These are phyloP conservation scores for Stegastes partitus DNA, from an alignment of 2,113 vertebrate genomes.

Conservation along the genomic window DNA sequence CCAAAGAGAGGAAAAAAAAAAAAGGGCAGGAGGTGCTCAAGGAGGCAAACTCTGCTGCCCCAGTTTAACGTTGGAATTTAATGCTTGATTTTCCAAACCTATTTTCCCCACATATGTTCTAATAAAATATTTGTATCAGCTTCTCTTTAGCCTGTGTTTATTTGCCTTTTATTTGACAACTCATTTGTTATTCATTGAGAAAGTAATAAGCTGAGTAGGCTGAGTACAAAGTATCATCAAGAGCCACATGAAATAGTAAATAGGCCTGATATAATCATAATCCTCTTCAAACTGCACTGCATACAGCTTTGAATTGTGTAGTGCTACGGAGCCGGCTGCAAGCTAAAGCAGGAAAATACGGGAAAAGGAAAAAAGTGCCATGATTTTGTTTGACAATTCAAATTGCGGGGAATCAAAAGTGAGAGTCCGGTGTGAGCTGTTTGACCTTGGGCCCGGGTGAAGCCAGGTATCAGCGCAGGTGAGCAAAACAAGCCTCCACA, in stretches of 20 bases:
- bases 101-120: slow-evolving; percentile 29
- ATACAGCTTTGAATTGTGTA: slow-evolving; percentile 61
- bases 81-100: slow-evolving; percentile 56
- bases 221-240: slow-evolving; percentile 73
- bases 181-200: slow-evolving; percentile 79
- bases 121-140: slow-evolving; percentile 55
- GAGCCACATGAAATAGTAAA: slow-evolving; percentile 78
- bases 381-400: slow-evolving; percentile 31
- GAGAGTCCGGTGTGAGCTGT: slow-evolving; percentile 22
- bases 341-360: slow-evolving; percentile 26
- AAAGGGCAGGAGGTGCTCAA: slow-evolving; percentile 33
- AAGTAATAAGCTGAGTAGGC: slow-evolving; percentile 74
- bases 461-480: no score
- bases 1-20: slow-evolving; percentile 32
- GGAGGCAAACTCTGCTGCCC: slow-evolving; percentile 57
- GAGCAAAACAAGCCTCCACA: no score
- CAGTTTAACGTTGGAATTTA: slow-evolving; percentile 45
- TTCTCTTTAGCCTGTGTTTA: slow-evolving; percentile 65
- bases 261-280: slow-evolving; percentile 75
- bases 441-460: slow-evolving; percentile 36
- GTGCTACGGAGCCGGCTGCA: slow-evolving; percentile 29
- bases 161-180: slow-evolving; percentile 76
- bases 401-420: slow-evolving; percentile 19
- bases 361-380: neutral
- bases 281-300: slow-evolving; percentile 75